These are phyloP conservation scores for Cololabis saira DNA, from an alignment of 2,113 vertebrate genomes.

Conservation along the genomic window DNA sequence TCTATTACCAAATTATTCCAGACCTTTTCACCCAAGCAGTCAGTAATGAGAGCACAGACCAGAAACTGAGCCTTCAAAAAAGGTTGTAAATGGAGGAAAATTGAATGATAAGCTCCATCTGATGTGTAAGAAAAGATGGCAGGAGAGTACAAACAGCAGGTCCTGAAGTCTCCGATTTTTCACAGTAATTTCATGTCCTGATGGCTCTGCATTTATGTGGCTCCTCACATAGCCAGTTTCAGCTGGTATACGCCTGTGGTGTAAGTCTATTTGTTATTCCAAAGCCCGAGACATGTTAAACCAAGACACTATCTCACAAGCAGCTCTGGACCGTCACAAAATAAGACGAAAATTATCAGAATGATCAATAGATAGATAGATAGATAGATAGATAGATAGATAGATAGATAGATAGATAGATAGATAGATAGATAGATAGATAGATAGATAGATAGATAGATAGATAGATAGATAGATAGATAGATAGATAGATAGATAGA, in stretches of 20 bases:
- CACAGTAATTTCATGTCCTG: constrained; percentile 42
- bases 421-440: too few relatives aligned
- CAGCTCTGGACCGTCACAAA: constrained; percentile 10
- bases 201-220: constrained; percentile 48
- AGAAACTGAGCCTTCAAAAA: constrained; percentile 37
- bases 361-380: not conserved
- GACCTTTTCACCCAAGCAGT: constrained; percentile 31
- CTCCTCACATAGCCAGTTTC: constrained; percentile 39
- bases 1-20: constrained; percentile 38
- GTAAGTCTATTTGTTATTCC: constrained; percentile 36
- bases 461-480: too few relatives aligned
- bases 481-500: too few relatives aligned
- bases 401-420: too few relatives aligned
- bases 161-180: constrained; percentile 33
- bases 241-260: constrained; percentile 27
- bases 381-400: too few relatives aligned
- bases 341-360: constrained; percentile 4
- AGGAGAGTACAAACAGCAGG: constrained; percentile 42
- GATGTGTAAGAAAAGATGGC: constrained; percentile 35
- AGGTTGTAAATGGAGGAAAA: constrained; percentile 53
- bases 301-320: not conserved
- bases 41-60: constrained; percentile 13
- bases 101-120: constrained; percentile 59
- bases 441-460: too few relatives aligned
- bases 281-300: constrained; percentile 32